Base-by-base conservation (phyloP, 2,888 invertebrate genomes). In the Tetropium fuscum region DNA sequence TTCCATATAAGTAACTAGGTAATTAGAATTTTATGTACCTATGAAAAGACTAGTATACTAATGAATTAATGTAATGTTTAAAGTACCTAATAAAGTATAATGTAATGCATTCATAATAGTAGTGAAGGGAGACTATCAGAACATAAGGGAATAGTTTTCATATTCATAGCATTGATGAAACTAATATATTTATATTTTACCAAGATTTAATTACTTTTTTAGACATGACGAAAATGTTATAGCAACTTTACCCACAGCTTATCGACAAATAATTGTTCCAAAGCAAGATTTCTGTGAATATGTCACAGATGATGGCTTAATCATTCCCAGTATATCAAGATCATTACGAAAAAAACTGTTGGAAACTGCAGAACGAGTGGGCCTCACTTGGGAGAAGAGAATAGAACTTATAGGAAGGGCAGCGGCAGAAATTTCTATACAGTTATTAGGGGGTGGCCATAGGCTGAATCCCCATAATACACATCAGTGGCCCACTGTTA, bases 221-320 rank as follows among this genome's bases (percentile, higher is more conserved):
- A 87, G 94, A 3, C 94, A 92, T 81, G 94, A 95, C 84, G 93
- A 96, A 83, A 94, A 94, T 69, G 87, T 95, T 56, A 86, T 96
- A 61, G 86, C 86, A 47, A 84, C 88, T 10, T 83, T 85, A 60
- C 89, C 90, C 2, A 84, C 87, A 3, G 85, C 86, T 15, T 85
- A 87, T 71, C 85, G 89, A 47, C 90, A 90, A 79, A 92, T 94
- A 64, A 84, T 84, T 59, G 87, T 92, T 66, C 91, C 92, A n/a
- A 83, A 85, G 70, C 83, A 86, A 69, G 85, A 86, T 72, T 75
- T 81, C 47, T 82, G 81, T 67, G 88, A 89, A 79, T 92, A 90
- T 83, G 90, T 90, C 10, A 92, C 90, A 74, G 95, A 96, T 83
- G 90, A 90, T 75, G 95, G 94, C 41, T 83, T 93, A 51, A 84